A percentile compares a stretch with the other conserved stretches of the same genome.
Evolutionary conservation across 2,888 invertebrate genomes (phyloP).

Genomic region (Eilema griseolum): DNA sequence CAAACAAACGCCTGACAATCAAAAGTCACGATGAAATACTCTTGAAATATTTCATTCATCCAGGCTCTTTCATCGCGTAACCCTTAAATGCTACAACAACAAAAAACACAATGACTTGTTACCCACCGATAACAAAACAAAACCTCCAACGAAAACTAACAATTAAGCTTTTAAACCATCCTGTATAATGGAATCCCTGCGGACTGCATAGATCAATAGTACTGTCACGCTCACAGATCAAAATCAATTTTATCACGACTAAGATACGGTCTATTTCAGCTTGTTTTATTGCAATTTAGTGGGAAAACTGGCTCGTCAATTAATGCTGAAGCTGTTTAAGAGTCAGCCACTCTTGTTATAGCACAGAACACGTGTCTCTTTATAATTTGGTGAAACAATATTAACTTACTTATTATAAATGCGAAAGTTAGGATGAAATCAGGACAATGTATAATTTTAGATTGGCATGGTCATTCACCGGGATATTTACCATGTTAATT

Average conservation of each 20-base stretch:
- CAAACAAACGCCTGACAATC: neutral
- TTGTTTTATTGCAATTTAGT: conserved; percentile 44
- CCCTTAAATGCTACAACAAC: neutral
- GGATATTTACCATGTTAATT: no score
- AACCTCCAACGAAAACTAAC: conserved; percentile 27
- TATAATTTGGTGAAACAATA: conserved; percentile 49
- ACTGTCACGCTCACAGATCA: conserved; percentile 39
- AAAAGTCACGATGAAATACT: neutral
- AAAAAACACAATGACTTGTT: neutral
- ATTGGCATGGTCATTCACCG: no score
- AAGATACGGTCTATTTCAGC: conserved; percentile 48
- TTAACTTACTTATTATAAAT: neutral
- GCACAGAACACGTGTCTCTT: conserved; percentile 52
- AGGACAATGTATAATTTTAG: no score
- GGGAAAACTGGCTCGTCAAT: conserved; percentile 65
- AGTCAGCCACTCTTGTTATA: conserved; percentile 53
- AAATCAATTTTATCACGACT: conserved; percentile 45
- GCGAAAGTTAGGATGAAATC: conserved; percentile 1
- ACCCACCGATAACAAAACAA: neutral
- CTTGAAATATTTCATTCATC: neutral
- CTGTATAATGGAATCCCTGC: conserved; percentile 63
- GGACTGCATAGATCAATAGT: conserved; percentile 64
- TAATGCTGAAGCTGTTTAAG: conserved; percentile 64
- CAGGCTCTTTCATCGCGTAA: neutral
- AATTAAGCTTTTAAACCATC: conserved; percentile 56